Evolutionary conservation across 2,888 invertebrate species (phyloP), one percentile per base, ranked within the genome.

Genomic region (Drosophila formosana): DNA sequence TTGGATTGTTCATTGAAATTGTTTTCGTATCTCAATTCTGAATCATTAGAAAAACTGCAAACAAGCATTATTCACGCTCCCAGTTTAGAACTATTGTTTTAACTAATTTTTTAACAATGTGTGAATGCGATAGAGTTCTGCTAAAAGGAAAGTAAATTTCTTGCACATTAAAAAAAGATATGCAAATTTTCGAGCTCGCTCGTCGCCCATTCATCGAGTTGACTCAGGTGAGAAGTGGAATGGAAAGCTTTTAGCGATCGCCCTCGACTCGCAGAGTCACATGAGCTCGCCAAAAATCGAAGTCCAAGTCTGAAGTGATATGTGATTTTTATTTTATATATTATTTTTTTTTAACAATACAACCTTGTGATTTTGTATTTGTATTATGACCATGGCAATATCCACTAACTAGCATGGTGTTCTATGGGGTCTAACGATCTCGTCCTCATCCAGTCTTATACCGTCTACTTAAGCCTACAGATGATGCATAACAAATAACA

Each of bases 371-470:
- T 66, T 52, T 49, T 55, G 43, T 43, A 9, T 18, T 41, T 63
- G 28, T 43, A 9, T 18, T 45, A 60, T 78, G 68, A 72, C 70
- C 61, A 82, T 78, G 74, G 49, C 72, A 58, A 74, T 72, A 50
- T 51, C 51, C 58, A 66, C 32, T 34, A 34, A 34, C 34, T 34
- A 11, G 3, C 34, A 13, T 18, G 46, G 28, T 39, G 5, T 57
- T 30, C 66, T 70, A 62, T 49, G 37, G 41, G 26, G 28, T 43
- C 57, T 60, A 60, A 39, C 39, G 55, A 41, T 66, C 56, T 70
- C 34, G 66, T 77, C 53, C 80, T 79, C 73, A 65, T 88, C 70
- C 83, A 84, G 88, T 85, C 84, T 84, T 88, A 66, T 82, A 76
- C 83, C 72, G 66, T 72, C 74, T 85, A 80, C 75, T 70, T 66